A percentile compares a stretch with the other conserved stretches of the same genome.
These are phyloP conservation scores for Gryon sp. DNA, from an alignment of 1,140 invertebrate genomes.

Conservation along the genomic window DNA sequence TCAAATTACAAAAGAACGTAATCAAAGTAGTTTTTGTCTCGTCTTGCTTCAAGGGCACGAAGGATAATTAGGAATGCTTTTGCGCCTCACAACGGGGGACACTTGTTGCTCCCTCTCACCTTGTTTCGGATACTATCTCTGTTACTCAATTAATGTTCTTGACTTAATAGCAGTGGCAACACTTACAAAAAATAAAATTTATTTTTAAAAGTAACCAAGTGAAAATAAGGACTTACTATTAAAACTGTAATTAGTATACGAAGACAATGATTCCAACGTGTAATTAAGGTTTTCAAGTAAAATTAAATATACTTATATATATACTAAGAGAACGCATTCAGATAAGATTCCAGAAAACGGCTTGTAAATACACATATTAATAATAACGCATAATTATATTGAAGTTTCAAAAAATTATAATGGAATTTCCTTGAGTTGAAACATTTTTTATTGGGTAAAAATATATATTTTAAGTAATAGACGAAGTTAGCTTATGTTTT, in stretches of 20 bases:
- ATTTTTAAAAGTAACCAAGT: constrained; percentile 37
- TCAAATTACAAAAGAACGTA: constrained; percentile 78
- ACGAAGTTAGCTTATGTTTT: too few relatives aligned
- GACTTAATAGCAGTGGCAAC: constrained; percentile 58
- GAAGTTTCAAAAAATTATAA: too few relatives aligned
- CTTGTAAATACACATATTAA: too few relatives aligned
- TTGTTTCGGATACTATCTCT: constrained; percentile 45
- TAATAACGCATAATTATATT: too few relatives aligned
- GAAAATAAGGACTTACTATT: constrained; percentile 24
- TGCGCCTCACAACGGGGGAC: constrained; percentile 77
- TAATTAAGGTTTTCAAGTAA: constrained; percentile 41
- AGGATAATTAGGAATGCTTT: constrained; percentile 79
- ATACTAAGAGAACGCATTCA: too few relatives aligned
- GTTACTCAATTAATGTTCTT: constrained; percentile 58
- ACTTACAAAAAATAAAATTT: constrained; percentile 42
- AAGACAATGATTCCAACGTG: too few relatives aligned
- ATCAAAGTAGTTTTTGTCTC: constrained; percentile 78
- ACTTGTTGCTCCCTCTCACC: constrained; percentile 73
- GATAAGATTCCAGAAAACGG: too few relatives aligned
- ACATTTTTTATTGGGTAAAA: too few relatives aligned
- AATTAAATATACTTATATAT: not conserved
- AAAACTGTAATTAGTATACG: constrained; percentile 71
- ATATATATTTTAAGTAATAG: too few relatives aligned
- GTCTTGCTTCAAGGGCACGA: constrained; percentile 72
- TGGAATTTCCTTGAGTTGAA: too few relatives aligned